A percentile compares a stretch with the other conserved stretches of the same genome.
Conservation (phyloP, 1,140 invertebrate genomes). For the Sycobia sp. region DNA sequence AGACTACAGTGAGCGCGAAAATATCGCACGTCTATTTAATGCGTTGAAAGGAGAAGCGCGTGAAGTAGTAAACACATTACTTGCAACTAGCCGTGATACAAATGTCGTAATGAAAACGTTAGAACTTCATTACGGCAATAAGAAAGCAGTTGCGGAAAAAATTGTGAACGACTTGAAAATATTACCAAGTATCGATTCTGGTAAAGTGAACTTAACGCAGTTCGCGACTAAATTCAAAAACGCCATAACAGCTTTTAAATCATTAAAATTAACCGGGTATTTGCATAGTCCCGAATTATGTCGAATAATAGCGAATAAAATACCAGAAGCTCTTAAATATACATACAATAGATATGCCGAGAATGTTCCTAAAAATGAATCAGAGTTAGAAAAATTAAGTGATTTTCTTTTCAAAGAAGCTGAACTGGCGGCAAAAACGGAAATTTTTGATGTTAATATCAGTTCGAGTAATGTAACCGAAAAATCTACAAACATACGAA, state of each 20-base stretch:
- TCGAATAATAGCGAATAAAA: slow-evolving; percentile 4
- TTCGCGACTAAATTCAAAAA: slow-evolving; percentile 21
- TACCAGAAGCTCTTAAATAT: background rate
- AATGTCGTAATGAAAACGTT: no score
- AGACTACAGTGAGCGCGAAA: background rate
- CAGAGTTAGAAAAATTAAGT: background rate
- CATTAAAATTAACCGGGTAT: slow-evolving; percentile 8
- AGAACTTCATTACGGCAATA: no score
- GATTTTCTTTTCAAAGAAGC: no score
- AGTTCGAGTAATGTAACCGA: no score
- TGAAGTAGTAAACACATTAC: background rate
- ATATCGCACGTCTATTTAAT: no score
- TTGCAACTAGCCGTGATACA: background rate
- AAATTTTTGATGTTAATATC: background rate
- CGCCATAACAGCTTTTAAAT: slow-evolving; percentile 10
- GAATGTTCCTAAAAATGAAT: background rate
- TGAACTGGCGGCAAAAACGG: background rate
- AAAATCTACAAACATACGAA: no score
- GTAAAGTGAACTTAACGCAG: background rate
- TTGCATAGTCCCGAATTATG: slow-evolving; percentile 10
- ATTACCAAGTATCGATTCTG: background rate
- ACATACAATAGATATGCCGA: background rate
- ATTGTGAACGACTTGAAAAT: no score
- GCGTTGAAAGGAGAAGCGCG: no score
- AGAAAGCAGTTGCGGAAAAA: no score